These are phyloP conservation scores for Conomelus anceps DNA, from an alignment of 2,888 invertebrate species.

Conservation along the genomic window DNA sequence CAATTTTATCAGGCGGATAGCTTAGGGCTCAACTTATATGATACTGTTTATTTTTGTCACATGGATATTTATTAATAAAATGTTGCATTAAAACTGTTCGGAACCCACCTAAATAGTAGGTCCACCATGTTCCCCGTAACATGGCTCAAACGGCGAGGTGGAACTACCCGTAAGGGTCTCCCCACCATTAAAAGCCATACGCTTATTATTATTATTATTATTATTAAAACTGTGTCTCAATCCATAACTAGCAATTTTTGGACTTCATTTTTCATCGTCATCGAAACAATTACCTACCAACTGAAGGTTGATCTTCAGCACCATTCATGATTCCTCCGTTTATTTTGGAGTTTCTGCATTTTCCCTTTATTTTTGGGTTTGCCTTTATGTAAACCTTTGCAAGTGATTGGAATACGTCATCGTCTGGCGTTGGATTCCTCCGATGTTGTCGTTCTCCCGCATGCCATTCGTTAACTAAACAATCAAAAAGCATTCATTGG, in stretches of 20 bases:
- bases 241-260: no score
- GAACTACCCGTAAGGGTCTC: no score
- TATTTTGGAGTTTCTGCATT: constrained; percentile 68
- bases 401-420: constrained; percentile 84
- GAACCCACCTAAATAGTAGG: no score
- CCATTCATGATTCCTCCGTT: constrained; percentile 88
- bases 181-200: no score
- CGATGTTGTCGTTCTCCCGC: not conserved
- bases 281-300: constrained; percentile 50
- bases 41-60: no score
- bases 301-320: constrained; percentile 86
- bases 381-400: constrained; percentile 78
- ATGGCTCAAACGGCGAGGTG: no score
- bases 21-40: no score
- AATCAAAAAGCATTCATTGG: not conserved
- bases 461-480: not conserved
- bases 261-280: no score
- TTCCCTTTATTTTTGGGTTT: constrained; percentile 79
- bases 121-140: no score
- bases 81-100: no score
- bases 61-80: no score
- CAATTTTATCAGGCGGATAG: no score
- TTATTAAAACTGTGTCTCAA: not conserved
- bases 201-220: not conserved
- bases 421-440: constrained; percentile 71